Evolutionary conservation across 2,888 invertebrate species (phyloP).

Genomic region (Hybos culiciformis): DNA sequence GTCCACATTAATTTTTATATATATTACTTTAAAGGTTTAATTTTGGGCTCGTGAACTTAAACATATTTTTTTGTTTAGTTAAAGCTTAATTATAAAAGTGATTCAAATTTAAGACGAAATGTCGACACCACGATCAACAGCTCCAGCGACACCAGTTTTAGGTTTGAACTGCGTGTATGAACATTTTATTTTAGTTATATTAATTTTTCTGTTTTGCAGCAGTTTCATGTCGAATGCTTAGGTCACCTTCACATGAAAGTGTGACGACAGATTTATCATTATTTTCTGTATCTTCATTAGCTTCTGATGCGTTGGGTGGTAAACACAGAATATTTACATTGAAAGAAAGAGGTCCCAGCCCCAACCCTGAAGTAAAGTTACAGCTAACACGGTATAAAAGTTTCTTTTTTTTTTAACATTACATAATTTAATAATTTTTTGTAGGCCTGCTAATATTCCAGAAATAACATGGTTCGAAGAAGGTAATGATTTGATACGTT

Average conservation of each 20-base stretch:
- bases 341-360: slow-evolving; percentile 50
- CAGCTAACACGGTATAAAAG: slow-evolving; percentile 14
- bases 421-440: background rate
- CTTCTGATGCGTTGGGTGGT: slow-evolving; percentile 39
- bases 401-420: background rate
- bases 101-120: too few relatives aligned
- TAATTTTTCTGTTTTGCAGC: too few relatives aligned
- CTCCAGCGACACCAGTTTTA: slow-evolving; percentile 20
- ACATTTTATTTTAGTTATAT: too few relatives aligned
- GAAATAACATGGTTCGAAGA: slow-evolving; percentile 57
- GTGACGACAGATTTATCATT: slow-evolving; percentile 70
- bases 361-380: slow-evolving; percentile 49
- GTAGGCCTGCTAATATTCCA: slow-evolving; percentile 41
- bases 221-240: slow-evolving; percentile 47
- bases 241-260: slow-evolving; percentile 73
- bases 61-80: too few relatives aligned
- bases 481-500: slow-evolving; percentile 63
- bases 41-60: too few relatives aligned
- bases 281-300: slow-evolving; percentile 59
- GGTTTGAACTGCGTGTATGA: too few relatives aligned
- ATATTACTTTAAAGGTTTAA: too few relatives aligned
- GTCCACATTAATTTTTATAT: too few relatives aligned
- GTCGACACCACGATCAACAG: slow-evolving; percentile 17
- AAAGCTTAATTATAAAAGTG: too few relatives aligned
- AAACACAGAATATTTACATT: slow-evolving; percentile 37